These are phyloP conservation scores for Agrypnia vestita DNA, from an alignment of 1,140 invertebrate species.

Conservation along the genomic window DNA sequence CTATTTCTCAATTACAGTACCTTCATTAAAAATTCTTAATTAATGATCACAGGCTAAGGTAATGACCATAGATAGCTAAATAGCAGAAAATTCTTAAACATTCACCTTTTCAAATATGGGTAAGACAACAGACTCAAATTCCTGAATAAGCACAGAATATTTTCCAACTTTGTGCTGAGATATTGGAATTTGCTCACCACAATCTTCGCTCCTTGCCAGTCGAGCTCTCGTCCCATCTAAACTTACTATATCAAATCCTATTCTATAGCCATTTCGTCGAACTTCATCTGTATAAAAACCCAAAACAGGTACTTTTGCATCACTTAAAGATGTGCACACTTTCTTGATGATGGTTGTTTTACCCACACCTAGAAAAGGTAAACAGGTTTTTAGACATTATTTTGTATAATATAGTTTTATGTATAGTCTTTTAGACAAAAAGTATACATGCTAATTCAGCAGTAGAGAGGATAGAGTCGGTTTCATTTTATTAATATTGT, in stretches of 20 bases:
- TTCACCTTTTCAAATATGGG: constrained; percentile 63
- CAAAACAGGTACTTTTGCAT: constrained; percentile 62
- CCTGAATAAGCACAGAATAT: constrained; percentile 69
- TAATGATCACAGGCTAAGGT: no score
- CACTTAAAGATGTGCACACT: constrained; percentile 64
- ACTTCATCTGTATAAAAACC: constrained; percentile 76
- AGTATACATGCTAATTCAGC: no score
- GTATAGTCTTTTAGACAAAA: no score
- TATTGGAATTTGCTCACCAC: constrained; percentile 25
- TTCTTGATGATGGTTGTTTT: constrained; percentile 73
- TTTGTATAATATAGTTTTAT: neutral
- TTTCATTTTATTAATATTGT: no score
- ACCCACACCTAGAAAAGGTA: constrained; percentile 68
- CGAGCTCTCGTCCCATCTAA: constrained; percentile 66
- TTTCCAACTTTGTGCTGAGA: constrained; percentile 69
- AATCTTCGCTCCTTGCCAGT: constrained; percentile 66
- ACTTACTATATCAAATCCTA: constrained; percentile 74
- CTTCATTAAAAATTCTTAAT: no score
- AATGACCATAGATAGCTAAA: no score
- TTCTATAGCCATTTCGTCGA: constrained; percentile 65
- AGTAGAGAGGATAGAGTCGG: no score
- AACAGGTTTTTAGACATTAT: constrained; percentile 1
- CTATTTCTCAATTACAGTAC: no score
- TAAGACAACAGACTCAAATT: constrained; percentile 72
- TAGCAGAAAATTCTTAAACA: no score